phyloP scores from a whole-genome alignment of 2,113 vertebrate genomes.

The Syrmaticus mikado region DNA sequence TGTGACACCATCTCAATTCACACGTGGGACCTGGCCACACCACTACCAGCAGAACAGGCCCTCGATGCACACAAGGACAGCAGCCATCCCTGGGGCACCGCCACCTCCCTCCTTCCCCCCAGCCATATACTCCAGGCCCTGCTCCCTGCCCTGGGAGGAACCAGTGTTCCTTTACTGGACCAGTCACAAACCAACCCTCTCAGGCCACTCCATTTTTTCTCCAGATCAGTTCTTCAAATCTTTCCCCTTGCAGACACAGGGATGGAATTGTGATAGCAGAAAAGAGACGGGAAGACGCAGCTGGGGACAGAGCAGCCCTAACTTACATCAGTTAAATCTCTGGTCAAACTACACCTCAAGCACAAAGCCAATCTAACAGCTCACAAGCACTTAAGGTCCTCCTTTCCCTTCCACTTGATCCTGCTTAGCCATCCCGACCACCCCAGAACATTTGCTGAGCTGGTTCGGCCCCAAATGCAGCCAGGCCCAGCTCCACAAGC shows the following conservation, averaged over 20 bases:
- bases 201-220: not conserved
- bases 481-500: not conserved
- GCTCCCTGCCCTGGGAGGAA: not conserved
- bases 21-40: not conserved
- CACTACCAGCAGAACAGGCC: not conserved
- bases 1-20: not conserved
- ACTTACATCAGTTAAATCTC: not conserved
- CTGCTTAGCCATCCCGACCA: accelerated
- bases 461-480: not conserved
- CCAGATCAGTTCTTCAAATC: not conserved
- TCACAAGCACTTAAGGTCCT: not conserved
- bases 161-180: not conserved
- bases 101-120: not conserved
- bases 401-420: not conserved
- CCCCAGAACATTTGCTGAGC: not conserved
- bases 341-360: not conserved
- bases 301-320: not conserved
- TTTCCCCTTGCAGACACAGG: not conserved
- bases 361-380: not conserved
- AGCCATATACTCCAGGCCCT: not conserved
- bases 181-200: not conserved
- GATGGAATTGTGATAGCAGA: not conserved
- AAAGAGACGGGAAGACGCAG: not conserved
- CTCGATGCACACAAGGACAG: not conserved
- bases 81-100: no score